Evolutionary conservation across 2,113 vertebrate species (phyloP).

Genomic region (Muntiacus reevesi): DNA sequence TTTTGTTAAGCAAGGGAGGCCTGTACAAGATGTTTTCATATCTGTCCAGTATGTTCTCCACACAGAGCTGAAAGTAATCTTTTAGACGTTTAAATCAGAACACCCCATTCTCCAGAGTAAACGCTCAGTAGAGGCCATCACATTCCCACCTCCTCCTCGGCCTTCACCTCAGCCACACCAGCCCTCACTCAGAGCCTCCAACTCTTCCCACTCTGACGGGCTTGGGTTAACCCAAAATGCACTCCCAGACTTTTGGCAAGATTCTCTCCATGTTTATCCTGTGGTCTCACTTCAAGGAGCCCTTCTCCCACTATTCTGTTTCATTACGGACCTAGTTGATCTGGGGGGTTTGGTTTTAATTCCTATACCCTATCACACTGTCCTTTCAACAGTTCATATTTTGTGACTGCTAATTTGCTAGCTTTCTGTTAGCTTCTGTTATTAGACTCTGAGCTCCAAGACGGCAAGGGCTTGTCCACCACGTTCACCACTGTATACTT

Average conservation of each 20-base stretch:
- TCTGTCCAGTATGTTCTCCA: neutral
- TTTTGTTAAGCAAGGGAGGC: neutral
- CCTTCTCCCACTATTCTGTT: neutral
- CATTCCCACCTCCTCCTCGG: neutral
- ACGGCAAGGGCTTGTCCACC: too few species aligned
- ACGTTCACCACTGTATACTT: neutral
- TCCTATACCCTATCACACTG: neutral
- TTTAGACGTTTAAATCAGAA: neutral
- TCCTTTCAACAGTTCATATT: neutral
- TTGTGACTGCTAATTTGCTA: neutral
- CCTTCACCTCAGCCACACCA: neutral
- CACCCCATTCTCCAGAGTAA: neutral
- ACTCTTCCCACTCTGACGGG: fast-evolving
- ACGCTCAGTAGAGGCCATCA: neutral
- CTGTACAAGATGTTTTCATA: neutral
- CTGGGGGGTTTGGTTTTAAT: neutral
- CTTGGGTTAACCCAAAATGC: too few species aligned
- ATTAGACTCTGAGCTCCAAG: neutral
- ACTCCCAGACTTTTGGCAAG: neutral
- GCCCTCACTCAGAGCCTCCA: neutral
- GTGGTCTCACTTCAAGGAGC: neutral
- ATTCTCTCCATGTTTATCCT: neutral
- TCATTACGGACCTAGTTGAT: neutral
- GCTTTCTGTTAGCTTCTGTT: neutral
- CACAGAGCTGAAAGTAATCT: neutral